Evolutionary conservation across 2,888 invertebrate species (phyloP), one percentile per base, ranked within the genome.

Genomic region (Archips xylosteana): DNA sequence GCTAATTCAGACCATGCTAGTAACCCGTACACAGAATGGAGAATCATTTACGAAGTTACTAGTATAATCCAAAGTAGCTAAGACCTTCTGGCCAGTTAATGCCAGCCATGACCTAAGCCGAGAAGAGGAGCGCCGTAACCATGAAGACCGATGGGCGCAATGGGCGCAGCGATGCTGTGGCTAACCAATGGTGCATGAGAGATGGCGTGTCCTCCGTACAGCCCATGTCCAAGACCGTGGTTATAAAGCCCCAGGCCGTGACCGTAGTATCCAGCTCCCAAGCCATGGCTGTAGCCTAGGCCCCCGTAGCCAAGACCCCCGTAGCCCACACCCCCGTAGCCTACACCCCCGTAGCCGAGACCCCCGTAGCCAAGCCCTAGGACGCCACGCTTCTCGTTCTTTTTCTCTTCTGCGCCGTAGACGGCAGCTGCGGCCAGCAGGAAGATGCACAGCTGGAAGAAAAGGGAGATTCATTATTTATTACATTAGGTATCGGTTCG

Each of bases 361-460:
- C 64, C 71, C 5, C 86, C 88, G 81, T 89, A 94, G 77, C 94
- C 92, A 78, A 94, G 89, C 51, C 92, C 94, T 75, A 95, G 86
- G 77, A 94, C 88, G 76, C 92, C 94, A 2, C 94, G 88, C 80
- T 94, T 93, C 83, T 94, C 92, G 71, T 86, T 89, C 84, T 93
- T 93, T 85, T 93, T 93, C 83, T 94, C 93, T 60, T 92, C 94
- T 1, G 87, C 91, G 76, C 84, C 89, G 81, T 81, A 84, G 71
- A 83, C 92, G 47, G 86, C 84, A 61, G 86, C 91, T 23, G 82
- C 87, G 54, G 85, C 85, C 81, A 94, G 76, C 74, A 93, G 81
- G 71, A 93, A 76, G 15, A 91, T 80, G 77, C 88, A 91, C 79
- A 92, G 76, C 93, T 94, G 51, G 45, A 61, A 0, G 80, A 78